Evolutionary conservation across 2,888 invertebrate genomes (phyloP), one percentile per base, ranked within the genome.

Genomic region (Patella caerulea): DNA sequence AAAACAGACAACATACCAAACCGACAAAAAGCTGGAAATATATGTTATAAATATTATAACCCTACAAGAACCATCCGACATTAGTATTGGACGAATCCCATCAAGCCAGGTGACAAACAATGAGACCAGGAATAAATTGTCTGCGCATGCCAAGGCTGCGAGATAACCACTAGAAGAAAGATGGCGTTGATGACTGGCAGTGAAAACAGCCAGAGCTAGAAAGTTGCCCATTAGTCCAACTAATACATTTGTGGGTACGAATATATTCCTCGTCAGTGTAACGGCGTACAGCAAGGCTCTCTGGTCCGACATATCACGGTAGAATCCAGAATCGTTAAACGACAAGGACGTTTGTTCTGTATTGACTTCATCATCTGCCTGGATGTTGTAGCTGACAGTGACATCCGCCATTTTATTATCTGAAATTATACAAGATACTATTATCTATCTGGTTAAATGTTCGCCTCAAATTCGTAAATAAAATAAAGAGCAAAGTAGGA

Each of bases 1-100:
- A 89, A 97, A 97, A 0, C 96, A 95, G 5, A 96, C 95, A 19
- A 96, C 95, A 81, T 96, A 93, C 96, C 96, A 97, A 0, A 95
- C 95, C 84, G 96, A 96, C 78, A 95, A 92, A 88, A 95, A 95
- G 87, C 95, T 95, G 78, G 95, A 94, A 78, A 95, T 93, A 86
- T 94, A 94, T 34, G 85, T 85, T 9, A 83, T 70, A 80, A 84
- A 88, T 17, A 86, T 82, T 3, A 88, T 77, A 2, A 83, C 55
- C 71, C 82, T 82, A 86, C 96, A 96, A 92, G 93, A 93, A 14
- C 93, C 93, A 17, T 93, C 34, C 90, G 92, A 73, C 34, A 76
- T 70, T 15, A 86, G 55, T 3, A 86, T 81, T 5, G 82, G 77
- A 29, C 81, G 75, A 45, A 84, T 78, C 2, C 83, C 82, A 69